Base-by-base conservation (phyloP, 2,888 invertebrate species). In the Euproctis similis region DNA sequence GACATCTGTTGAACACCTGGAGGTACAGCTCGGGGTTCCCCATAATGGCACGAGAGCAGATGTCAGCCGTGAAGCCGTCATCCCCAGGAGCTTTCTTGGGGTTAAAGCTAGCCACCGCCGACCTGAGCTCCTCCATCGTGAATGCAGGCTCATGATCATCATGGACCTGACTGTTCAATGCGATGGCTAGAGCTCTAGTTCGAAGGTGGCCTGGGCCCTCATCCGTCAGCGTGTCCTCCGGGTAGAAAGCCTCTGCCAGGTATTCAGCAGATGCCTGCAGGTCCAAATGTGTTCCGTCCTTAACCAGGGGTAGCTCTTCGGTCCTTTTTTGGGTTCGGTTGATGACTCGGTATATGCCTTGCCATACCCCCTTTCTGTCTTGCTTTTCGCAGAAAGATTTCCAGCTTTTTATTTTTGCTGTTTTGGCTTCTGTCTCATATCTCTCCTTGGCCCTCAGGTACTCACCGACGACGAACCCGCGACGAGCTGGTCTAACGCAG, bases 41-140 rank as follows among this genome's bases (percentile, higher is more conserved):
- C n/a, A n/a, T n/a, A n/a, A n/a, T n/a, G n/a, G n/a, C n/a, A n/a
- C n/a, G n/a, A n/a, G n/a, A n/a, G n/a, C n/a, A n/a, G n/a, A n/a
- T n/a, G n/a, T n/a, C 23, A 8, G 16, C 9, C 13, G 10, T 28
- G 23, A 10, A 22, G 12, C 13, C 10, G 12, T 28, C 14, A 7
- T 7, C 24, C 8, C 24, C 24, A 3, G 24, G 24, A 7, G 24
- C 24, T 12, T 24, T 24, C 8, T 24, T 24, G 12, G 24, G 24
- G 12, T 23, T 28, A 22, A 28, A 28, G 7, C 8, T 19, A 19
- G 19, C n/a, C n/a, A n/a, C n/a, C n/a, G n/a, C n/a, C n/a, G n/a
- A n/a, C n/a, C n/a, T n/a, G n/a, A n/a, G n/a, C n/a, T 19, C 19
- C 3, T n/a, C 3, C 7, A 8, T 6, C 3, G 19, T 19, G 19